Conservation (phyloP, 2,113 vertebrate species). For the Halcyon malimbica region DNA sequence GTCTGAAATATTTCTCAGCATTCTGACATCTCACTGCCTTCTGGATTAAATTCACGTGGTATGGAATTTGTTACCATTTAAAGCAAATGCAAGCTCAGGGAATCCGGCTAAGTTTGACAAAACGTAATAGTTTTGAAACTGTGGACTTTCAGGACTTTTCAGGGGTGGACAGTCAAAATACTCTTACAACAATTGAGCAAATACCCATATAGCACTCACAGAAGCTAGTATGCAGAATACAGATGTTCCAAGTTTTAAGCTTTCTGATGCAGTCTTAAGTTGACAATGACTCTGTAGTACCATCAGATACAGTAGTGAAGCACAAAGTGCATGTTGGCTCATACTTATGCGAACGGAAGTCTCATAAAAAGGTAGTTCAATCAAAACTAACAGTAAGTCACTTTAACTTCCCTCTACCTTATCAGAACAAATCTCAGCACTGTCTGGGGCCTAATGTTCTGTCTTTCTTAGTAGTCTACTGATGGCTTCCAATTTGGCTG, state of each 20-base stretch:
- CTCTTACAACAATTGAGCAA: neutral
- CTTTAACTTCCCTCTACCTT: neutral
- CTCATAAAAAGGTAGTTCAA: neutral
- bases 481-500: neutral
- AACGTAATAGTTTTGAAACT: neutral
- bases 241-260: neutral
- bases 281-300: neutral
- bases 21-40: neutral
- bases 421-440: neutral
- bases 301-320: neutral
- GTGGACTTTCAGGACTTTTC: neutral
- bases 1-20: neutral
- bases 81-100: neutral
- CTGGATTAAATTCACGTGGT: neutral
- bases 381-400: neutral
- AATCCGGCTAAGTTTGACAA: neutral
- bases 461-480: neutral
- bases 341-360: neutral
- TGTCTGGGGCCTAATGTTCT: neutral
- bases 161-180: neutral
- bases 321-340: neutral
- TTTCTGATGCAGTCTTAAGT: neutral
- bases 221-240: neutral
- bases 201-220: neutral
- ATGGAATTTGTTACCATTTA: neutral